Evolutionary conservation across 2,797 vertebrate genomes (phyloP), one percentile per base, ranked within the genome.

Genomic region (Clarias laeviceps): DNA sequence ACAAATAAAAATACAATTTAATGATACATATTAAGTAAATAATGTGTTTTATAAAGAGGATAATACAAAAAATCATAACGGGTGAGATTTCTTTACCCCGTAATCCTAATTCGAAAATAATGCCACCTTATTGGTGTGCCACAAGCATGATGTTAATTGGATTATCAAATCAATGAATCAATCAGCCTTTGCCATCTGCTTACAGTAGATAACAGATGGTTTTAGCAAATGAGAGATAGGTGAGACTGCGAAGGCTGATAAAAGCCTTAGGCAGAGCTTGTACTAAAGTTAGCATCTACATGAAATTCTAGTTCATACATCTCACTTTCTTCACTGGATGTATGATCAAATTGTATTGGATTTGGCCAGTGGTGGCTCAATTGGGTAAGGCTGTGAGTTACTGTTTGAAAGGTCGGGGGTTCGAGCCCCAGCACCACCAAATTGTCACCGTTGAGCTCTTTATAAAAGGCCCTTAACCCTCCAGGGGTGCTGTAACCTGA

Each of bases 121-220:
- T 50, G 27, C 83, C 82, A 85, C 62, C 73, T 84, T 12, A 74
- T 84, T 84, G 81, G 81, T 83, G 80, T 81, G 76, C 82, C 76
- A 83, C 84, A 65, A 78, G 56, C 24, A 83, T 87, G 72, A 74
- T 80, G 61, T 85, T 86, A 87, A 86, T 81, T 83, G 65, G 87
- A 88, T 86, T 76, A 90, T 82, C 84, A 77, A 88, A 87, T 88
- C 80, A 88, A 73, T 88, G 66, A 89, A 89, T 89, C 84, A 89
- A 80, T 88, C 81, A 87, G 70, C 59, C 61, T 82, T 81, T 54
- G 50, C 87, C 86, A 90, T 88, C 85, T 90, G 89, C 86, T 87
- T 88, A 74, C 32, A 76, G 69, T 69, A 61, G 83, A 81, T 73
- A 83, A 73, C 86, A 88, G 85, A 85, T 89, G 88, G 81, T 84